Conservation (phyloP, 2,113 vertebrate species). For the Oncorhynchus gorbuscha region DNA sequence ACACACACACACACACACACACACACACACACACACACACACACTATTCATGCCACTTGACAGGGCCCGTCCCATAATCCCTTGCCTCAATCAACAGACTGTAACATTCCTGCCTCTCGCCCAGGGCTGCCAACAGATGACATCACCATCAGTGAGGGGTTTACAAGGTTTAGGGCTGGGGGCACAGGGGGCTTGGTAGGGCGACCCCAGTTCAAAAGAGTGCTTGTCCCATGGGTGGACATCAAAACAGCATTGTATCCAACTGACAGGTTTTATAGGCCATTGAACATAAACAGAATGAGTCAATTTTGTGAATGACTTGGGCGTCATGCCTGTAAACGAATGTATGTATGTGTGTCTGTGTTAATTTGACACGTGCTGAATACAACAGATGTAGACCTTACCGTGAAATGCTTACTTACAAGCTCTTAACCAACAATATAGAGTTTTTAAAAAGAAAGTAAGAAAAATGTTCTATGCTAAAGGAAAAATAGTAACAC, state of each 20-base stretch:
- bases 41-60: slow-evolving; percentile 27
- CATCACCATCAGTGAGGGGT: slow-evolving; percentile 45
- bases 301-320: slow-evolving; percentile 6
- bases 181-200: slow-evolving; percentile 10
- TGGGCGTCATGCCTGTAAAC: neutral
- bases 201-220: slow-evolving; percentile 8
- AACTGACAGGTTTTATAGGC: slow-evolving; percentile 14
- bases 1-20: slow-evolving; percentile 12
- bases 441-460: no score
- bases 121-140: slow-evolving; percentile 41
- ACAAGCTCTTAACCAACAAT: no score
- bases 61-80: slow-evolving; percentile 54
- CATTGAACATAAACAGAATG: slow-evolving; percentile 19
- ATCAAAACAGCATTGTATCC: slow-evolving; percentile 25
- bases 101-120: slow-evolving; percentile 66
- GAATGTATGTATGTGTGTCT: neutral
- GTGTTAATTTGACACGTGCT: neutral
- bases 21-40: neutral
- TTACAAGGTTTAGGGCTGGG: slow-evolving; percentile 25
- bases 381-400: no score
- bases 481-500: no score
- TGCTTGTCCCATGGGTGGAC: slow-evolving; percentile 6
- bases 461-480: no score
- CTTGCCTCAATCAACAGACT: slow-evolving; percentile 63
- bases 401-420: no score